Evolutionary conservation across 2,797 vertebrate genomes (phyloP).

Genomic region (Enteromius unitaeniatus): DNA sequence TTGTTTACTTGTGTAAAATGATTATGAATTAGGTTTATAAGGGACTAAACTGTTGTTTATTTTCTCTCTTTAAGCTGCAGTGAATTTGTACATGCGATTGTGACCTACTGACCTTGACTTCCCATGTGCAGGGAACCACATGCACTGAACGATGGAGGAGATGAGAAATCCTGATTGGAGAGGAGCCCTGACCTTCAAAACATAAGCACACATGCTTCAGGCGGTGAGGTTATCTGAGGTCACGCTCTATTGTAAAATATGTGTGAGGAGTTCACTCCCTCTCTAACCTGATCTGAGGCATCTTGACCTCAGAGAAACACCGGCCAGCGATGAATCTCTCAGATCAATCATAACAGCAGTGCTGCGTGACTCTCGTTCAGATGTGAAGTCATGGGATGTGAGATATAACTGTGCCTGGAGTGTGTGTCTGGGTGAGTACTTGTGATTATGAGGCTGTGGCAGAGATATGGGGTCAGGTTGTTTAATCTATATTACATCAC

Average conservation of each 20-base stretch:
- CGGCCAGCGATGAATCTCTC: conserved; percentile 15
- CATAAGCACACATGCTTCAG: conserved; percentile 20
- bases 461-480: not conserved
- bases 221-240: conserved; percentile 50
- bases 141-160: conserved; percentile 25
- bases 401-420: conserved; percentile 18
- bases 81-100: not conserved
- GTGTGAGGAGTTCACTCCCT: conserved; percentile 31
- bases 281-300: conserved; percentile 56
- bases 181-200: conserved; percentile 44
- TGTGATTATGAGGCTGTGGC: not conserved
- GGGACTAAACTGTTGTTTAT: not conserved
- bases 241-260: conserved; percentile 30
- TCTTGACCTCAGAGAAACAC: conserved; percentile 32
- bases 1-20: conserved; percentile 29
- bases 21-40: conserved; percentile 4
- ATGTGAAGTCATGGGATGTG: conserved; percentile 16
- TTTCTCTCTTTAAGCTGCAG: not conserved
- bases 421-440: not conserved
- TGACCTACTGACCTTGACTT: conserved; percentile 52
- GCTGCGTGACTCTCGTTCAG: conserved; percentile 16
- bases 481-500: conserved; percentile 20
- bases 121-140: conserved; percentile 25
- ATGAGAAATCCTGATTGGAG: conserved; percentile 41
- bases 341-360: conserved; percentile 19